Percentiles rank a stretch among this genome's conserved stretches.
Conservation (phyloP, 1,140 invertebrate species). For the Centruroides vittatus region DNA sequence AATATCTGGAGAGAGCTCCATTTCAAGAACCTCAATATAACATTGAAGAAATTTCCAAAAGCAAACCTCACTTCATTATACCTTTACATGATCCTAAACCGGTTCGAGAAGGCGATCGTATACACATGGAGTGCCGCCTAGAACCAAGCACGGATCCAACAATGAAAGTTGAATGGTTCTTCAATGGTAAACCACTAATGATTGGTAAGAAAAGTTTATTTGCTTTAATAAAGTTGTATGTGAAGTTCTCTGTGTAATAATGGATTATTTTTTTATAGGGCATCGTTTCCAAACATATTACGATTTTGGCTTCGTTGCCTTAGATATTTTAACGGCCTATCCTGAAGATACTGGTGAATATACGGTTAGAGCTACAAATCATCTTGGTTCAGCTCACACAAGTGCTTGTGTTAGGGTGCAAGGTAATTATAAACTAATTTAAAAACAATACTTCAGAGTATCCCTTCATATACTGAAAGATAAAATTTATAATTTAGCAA, state of each 20-base stretch:
- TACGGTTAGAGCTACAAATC: conserved; percentile 80
- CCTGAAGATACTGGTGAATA: conserved; percentile 82
- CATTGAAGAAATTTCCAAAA: conserved; percentile 85
- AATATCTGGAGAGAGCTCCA: conserved; percentile 66
- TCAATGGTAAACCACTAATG: conserved; percentile 34
- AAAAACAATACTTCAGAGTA: too few species aligned
- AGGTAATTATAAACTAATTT: too few species aligned
- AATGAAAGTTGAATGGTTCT: conserved; percentile 69
- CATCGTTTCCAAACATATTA: conserved; percentile 72
- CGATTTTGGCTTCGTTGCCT: conserved; percentile 88
- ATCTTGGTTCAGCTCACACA: conserved; percentile 78
- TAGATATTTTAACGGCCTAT: conserved; percentile 66
- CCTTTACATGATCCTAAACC: conserved; percentile 56
- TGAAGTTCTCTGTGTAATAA: background rate
- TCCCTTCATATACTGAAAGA: too few species aligned
- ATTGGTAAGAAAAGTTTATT: conserved; percentile 32
- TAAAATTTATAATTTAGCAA: conserved; percentile 23
- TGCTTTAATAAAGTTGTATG: too few species aligned
- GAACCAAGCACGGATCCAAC: conserved; percentile 82
- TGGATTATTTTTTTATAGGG: conserved; percentile 31
- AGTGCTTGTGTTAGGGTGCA: conserved; percentile 54
- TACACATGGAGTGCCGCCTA: conserved; percentile 49
- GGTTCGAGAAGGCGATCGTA: conserved; percentile 73
- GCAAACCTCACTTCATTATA: conserved; percentile 76
- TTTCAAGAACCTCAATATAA: conserved; percentile 74